Conservation (phyloP, 2,888 invertebrate species). For the Drosophila neonasuta region DNA sequence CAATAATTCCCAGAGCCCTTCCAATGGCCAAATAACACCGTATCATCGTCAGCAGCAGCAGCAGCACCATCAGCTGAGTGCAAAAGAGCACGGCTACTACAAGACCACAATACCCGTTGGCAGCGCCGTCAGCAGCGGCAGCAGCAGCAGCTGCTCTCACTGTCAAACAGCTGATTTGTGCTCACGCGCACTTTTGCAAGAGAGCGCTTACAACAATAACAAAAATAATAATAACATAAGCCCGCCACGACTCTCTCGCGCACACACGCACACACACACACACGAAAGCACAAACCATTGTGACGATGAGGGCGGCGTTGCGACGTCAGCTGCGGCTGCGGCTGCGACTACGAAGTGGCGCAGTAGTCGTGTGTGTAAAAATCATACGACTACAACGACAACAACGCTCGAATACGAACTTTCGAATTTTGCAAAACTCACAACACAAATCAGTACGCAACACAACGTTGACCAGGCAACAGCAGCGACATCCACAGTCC, state of each 20-base stretch:
- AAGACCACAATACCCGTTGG: conserved; percentile 81
- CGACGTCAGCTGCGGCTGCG: conserved; percentile 18
- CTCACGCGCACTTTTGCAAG: conserved; percentile 49
- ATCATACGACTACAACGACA: conserved; percentile 80
- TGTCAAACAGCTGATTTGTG: conserved; percentile 71
- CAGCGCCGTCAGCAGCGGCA: conserved; percentile 47
- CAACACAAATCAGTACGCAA: conserved; percentile 80
- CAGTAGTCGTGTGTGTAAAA: conserved; percentile 77
- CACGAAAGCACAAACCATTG: conserved; percentile 41
- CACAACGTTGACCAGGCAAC: conserved; percentile 72
- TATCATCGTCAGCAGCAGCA: conserved; percentile 59
- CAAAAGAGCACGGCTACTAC: conserved; percentile 64
- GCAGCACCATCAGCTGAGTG: conserved; percentile 49
- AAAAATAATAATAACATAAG: conserved; percentile 50
- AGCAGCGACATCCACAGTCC: conserved; percentile 32
- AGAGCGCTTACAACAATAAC: conserved; percentile 35
- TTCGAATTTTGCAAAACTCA: conserved; percentile 80
- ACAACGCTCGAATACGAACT: conserved; percentile 81
- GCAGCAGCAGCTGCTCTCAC: conserved; percentile 47
- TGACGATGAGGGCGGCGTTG: conserved; percentile 30
- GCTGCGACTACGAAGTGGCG: conserved; percentile 56
- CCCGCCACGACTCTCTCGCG: conserved; percentile 44
- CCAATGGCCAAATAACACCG: conserved; percentile 78
- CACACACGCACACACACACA: conserved; percentile 42
- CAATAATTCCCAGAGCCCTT: conserved; percentile 74